Conservation (phyloP, 2,113 vertebrate genomes). For the Cisticola juncidis region DNA sequence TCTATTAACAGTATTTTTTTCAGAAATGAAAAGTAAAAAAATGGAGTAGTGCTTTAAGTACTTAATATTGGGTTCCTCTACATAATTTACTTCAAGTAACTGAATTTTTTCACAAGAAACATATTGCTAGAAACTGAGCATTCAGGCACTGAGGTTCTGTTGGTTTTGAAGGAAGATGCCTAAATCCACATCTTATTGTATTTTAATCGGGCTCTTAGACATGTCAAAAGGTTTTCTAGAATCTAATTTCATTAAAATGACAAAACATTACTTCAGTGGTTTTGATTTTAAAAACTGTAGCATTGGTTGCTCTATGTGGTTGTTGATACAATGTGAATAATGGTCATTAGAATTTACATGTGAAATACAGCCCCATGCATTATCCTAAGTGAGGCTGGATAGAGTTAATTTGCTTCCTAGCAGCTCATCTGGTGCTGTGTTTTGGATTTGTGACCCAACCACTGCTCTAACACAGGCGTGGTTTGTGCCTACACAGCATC, state of each 20-base stretch:
- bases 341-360: fast-evolving
- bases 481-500: background rate
- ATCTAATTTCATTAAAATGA: background rate
- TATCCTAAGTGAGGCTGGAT: background rate
- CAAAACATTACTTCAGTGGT: background rate
- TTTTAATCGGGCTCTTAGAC: background rate
- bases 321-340: background rate
- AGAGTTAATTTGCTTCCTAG: background rate
- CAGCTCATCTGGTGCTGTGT: background rate
- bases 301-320: background rate
- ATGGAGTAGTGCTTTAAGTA: background rate
- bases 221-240: background rate
- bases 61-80: background rate
- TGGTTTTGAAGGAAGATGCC: background rate
- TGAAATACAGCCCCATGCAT: background rate
- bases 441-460: background rate
- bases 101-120: background rate
- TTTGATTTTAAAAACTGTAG: background rate
- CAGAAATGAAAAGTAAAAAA: background rate
- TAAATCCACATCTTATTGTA: background rate
- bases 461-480: background rate
- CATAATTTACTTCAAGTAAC: background rate
- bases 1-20: background rate
- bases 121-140: background rate
- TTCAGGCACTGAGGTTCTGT: background rate